Evolutionary conservation across 2,888 invertebrate genomes (phyloP).

Genomic region (Dolichopus griseipennis): DNA sequence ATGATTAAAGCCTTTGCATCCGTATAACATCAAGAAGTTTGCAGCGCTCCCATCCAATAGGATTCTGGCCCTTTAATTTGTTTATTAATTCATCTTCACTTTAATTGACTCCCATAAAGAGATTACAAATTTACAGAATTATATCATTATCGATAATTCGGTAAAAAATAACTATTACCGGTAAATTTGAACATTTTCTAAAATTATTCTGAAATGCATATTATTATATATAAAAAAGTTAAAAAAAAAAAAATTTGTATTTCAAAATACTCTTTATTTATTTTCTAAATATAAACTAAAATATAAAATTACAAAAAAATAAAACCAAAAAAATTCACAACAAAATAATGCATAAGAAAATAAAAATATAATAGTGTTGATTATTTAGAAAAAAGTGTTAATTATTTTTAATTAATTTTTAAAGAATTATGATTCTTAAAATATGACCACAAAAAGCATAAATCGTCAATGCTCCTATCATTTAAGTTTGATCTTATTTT

Average conservation of each 20-base stretch:
- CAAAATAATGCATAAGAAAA: background rate
- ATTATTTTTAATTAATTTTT: slow-evolving; percentile 6
- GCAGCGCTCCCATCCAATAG: too few relatives aligned
- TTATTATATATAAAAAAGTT: too few relatives aligned
- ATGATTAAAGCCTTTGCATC: too few relatives aligned
- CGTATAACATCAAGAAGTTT: too few relatives aligned
- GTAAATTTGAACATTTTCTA: background rate
- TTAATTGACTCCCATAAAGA: too few relatives aligned
- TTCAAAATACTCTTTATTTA: background rate
- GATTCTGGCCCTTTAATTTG: too few relatives aligned
- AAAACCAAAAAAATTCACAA: background rate
- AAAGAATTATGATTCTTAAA: too few relatives aligned
- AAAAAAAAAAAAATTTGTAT: too few relatives aligned
- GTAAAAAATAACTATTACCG: background rate
- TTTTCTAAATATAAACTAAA: background rate
- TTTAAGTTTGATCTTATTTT: too few relatives aligned
- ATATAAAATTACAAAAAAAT: slow-evolving; percentile 8
- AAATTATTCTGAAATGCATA: slow-evolving; percentile 1
- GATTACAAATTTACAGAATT: slow-evolving; percentile 2
- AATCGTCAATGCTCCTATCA: too few relatives aligned
- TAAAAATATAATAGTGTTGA: background rate
- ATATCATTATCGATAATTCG: background rate
- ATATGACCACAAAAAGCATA: too few relatives aligned
- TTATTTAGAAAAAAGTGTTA: background rate
- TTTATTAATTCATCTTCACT: too few relatives aligned